Base-by-base conservation (phyloP, 2,888 invertebrate species). In the Laothoe populi region DNA sequence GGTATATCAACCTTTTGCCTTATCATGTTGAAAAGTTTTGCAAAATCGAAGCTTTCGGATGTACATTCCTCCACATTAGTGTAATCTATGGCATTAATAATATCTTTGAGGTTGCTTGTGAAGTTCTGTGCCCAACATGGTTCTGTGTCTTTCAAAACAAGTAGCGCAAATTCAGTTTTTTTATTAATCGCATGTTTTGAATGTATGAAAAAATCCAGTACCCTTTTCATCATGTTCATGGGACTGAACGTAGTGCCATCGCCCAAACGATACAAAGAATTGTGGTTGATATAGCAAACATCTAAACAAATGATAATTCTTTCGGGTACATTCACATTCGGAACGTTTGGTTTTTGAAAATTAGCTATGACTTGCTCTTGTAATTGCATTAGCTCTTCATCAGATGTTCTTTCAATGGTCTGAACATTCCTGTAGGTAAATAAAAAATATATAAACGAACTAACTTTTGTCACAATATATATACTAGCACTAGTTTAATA, bases 281-380 rank as follows among this genome's bases (percentile, higher is more conserved):
- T 93, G 61, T 93, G 87, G 63, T 91, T 92, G 72, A 95, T 95
- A 70, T 91, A 89, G 57, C 94, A 94, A 11, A 94, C 83, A 79
- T 96, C 96, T 64, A 96, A 82, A 64, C 95, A 94, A 60, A 96
- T 83, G 24, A 95, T 86, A 44, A 95, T 95, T 75, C 90, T 94
- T 77, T 95, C 95, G 0, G 94, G 94, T 5, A 94, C 86, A 81
- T 95, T 94, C 7, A 87, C 82, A 77, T 91, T 90, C 3, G 93
- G 92, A 61, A 93, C 77, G 64, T 88, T 88, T 1, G 89, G 88
- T 69, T 92, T 92, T 62, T 88, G 88, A 63, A 90, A 88, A 74
- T 89, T 91, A 2, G 83, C 85, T 59, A 92, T 82, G 0, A 87
- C 84, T 79, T 90, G 84, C 60, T 89, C 81, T 48, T 86, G 86